Evolutionary conservation across 2,797 vertebrate genomes (phyloP), one percentile per base, ranked within the genome.

Genomic region (Rhadinocentrus ornatus): DNA sequence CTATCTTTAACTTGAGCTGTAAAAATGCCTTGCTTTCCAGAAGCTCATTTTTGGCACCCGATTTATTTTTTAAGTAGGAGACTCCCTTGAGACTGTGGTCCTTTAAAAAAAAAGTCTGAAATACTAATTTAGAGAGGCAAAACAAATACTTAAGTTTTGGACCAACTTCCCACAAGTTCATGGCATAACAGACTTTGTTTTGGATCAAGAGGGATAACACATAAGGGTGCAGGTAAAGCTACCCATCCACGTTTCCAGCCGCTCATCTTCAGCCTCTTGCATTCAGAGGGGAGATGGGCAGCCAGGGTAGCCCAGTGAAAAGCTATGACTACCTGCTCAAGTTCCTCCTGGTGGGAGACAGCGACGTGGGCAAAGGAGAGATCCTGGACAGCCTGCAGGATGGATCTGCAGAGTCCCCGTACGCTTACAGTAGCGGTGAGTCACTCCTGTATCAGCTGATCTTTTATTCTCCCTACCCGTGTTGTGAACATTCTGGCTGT

Each of bases 251-350:
- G 52, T 67, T 50, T n/a, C 46, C 52, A 56, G 69, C 26, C 65
- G 3, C 15, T 56, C 60, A 6, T 27, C 69, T n/a, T 66, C 79
- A 37, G 60, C 62, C 73, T 66, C 62, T 20, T 3, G 22, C 73
- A 52, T 50, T 75, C 81, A 60, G 83, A 85, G 84, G 86, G 79
- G 60, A 32, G 29, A 98, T 97, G 97, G 96, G 96, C 69, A 96
- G 96, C 80, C 97, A 97, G 92, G 97, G 96, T 75, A 99, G 98
- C 88, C 98, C 97, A 50, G 97, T 99, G 88, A 99, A 98, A 92
- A 98, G 96, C 93, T 99, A 99, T 88, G 97, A 99, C 90, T 99
- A 99, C 83, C 96, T 99, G 67, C 94, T 99, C 69, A 99, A 99
- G 89, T 99, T 99, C 84, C 93, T 98, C 62, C 90, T 99, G 90